A percentile compares a stretch with the other conserved stretches of the same genome.
These are phyloP conservation scores for Thripadectes ignobilis DNA, from an alignment of 2,797 vertebrate species.

Conservation along the genomic window DNA sequence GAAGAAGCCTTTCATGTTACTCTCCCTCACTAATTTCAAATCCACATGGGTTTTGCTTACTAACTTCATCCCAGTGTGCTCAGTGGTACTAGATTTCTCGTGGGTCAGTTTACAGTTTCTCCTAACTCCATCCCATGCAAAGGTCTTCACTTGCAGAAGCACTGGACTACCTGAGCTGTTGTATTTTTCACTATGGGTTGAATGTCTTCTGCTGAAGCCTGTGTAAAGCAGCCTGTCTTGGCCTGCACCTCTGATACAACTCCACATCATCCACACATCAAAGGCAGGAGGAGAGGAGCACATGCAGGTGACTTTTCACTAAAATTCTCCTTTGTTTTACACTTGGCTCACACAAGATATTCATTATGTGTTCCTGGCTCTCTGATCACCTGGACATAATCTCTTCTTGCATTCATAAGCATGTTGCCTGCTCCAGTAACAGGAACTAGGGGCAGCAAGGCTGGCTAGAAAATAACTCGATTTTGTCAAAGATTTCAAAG, in stretches of 20 bases:
- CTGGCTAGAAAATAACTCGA: not conserved
- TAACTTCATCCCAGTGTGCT: fast-evolving
- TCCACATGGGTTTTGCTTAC: not conserved
- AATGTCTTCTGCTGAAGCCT: not conserved
- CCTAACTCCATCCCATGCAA: not conserved
- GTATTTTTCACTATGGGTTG: not conserved
- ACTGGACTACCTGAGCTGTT: not conserved
- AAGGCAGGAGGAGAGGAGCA: not conserved
- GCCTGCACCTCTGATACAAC: not conserved
- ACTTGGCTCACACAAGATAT: not conserved
- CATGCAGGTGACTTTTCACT: not conserved
- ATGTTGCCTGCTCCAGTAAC: not conserved
- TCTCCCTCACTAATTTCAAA: not conserved
- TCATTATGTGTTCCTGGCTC: not conserved
- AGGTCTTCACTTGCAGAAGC: not conserved
- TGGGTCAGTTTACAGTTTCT: not conserved
- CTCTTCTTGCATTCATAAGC: not conserved
- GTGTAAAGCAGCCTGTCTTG: not conserved
- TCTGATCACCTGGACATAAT: not conserved
- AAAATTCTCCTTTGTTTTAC: not conserved
- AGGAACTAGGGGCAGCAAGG: not conserved
- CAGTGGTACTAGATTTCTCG: fast-evolving
- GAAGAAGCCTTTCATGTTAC: not conserved
- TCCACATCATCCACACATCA: not conserved
- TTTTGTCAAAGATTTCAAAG: not conserved